phyloP scores from a whole-genome alignment of 2,797 vertebrate genomes.

The Kryptopterus vitreolus region DNA sequence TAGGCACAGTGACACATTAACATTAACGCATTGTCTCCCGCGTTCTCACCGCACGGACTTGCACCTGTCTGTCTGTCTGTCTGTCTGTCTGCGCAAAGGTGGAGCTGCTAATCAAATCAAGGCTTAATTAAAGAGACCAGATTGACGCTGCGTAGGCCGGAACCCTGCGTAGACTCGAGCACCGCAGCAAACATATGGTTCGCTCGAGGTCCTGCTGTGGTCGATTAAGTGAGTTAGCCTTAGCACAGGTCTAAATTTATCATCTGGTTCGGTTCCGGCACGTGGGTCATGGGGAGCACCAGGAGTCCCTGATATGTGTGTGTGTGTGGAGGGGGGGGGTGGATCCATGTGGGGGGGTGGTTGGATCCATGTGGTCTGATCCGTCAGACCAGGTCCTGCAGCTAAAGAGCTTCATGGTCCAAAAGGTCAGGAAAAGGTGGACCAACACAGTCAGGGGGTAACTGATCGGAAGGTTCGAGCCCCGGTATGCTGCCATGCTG shows the following conservation, averaged over 20 bases:
- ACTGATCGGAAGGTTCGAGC: too few species aligned
- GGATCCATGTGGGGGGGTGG: too few species aligned
- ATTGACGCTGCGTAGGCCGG: slow-evolving; percentile 1
- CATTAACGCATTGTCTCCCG: not conserved
- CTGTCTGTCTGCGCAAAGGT: slow-evolving; percentile 11
- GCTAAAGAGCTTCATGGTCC: too few species aligned
- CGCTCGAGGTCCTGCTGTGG: not conserved
- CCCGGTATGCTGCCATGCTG: too few species aligned
- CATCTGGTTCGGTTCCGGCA: not conserved
- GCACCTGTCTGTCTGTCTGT: not conserved
- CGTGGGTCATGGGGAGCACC: too few species aligned
- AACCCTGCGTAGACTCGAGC: not conserved
- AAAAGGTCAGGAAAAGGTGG: too few species aligned
- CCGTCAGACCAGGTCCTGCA: too few species aligned
- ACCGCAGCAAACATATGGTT: not conserved
- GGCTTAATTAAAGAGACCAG: slow-evolving; percentile 10
- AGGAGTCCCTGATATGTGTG: too few species aligned
- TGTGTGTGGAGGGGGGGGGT: too few species aligned
- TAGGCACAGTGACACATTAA: too few species aligned
- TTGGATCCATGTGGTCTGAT: too few species aligned
- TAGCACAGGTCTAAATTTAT: not conserved
- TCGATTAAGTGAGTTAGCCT: not conserved
- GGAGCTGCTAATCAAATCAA: slow-evolving; percentile 30
- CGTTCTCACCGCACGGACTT: not conserved
- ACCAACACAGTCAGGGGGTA: too few species aligned